phyloP scores from a whole-genome alignment of 2,888 invertebrate species.

The Buathra laborator region DNA sequence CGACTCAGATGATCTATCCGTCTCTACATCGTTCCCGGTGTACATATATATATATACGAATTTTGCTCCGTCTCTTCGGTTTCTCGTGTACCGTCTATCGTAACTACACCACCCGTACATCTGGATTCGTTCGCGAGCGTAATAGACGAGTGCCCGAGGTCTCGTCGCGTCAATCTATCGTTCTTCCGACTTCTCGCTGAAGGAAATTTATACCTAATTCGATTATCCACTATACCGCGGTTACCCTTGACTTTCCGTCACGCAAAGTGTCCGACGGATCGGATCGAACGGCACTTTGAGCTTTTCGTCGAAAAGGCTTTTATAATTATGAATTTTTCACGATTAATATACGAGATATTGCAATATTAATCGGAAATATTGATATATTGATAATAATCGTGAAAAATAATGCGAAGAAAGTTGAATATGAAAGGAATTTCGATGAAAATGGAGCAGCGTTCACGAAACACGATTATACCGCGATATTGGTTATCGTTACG shows the following conservation, averaged over 20 bases:
- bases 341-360: neutral
- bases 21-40: neutral
- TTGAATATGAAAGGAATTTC: neutral
- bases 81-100: slow-evolving; percentile 31
- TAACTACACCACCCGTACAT: slow-evolving; percentile 18
- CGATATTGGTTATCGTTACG: neutral
- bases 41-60: neutral
- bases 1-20: slow-evolving; percentile 58
- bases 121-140: neutral
- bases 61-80: slow-evolving; percentile 22
- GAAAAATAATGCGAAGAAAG: neutral
- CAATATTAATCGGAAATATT: neutral
- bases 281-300: neutral
- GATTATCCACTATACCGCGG: slow-evolving; percentile 21
- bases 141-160: neutral
- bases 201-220: slow-evolving; percentile 26
- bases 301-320: neutral
- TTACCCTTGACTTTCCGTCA: neutral
- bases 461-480: neutral
- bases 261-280: neutral
- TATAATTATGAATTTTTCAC: neutral
- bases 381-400: neutral
- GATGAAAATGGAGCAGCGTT: neutral
- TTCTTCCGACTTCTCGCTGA: neutral
- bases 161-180: slow-evolving; percentile 14